Evolutionary conservation across 2,113 vertebrate genomes (phyloP).

Genomic region (Motacilla alba): DNA sequence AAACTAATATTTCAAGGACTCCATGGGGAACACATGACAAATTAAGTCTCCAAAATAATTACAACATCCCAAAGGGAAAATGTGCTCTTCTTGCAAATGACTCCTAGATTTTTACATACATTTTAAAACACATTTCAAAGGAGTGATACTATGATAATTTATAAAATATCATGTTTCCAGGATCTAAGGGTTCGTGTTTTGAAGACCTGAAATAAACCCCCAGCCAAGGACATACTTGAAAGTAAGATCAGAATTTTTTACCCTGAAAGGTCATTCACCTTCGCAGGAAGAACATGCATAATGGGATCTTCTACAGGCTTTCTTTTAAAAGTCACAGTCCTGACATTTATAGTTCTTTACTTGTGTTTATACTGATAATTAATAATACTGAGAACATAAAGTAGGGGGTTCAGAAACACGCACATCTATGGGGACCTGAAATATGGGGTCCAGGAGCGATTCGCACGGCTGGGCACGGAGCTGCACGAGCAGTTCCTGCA

Average conservation of each 20-base stretch:
- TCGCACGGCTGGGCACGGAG: not conserved
- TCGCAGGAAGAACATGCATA: not conserved
- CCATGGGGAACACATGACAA: constrained; percentile 12
- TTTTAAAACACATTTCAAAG: constrained; percentile 17
- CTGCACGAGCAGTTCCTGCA: fast-evolving
- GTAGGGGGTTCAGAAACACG: fast-evolving
- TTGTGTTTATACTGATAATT: not conserved
- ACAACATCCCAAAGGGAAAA: constrained; percentile 4
- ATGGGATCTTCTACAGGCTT: not conserved
- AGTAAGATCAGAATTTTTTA: not conserved
- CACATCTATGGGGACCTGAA: not conserved
- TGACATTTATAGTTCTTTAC: not conserved
- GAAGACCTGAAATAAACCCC: not conserved
- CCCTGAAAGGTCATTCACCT: not conserved
- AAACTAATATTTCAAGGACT: constrained; percentile 60
- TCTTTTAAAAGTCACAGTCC: not conserved
- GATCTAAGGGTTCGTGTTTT: not conserved
- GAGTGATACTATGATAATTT: not conserved
- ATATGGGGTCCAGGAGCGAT: not conserved
- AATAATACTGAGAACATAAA: not conserved
- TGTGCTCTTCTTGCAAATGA: constrained; percentile 4
- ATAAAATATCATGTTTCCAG: not conserved
- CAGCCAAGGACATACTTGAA: not conserved
- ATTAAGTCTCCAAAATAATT: constrained; percentile 61
- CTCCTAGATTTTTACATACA: not conserved